Conservation (phyloP, 2,113 vertebrate species). For the Sisor rabdophorus region DNA sequence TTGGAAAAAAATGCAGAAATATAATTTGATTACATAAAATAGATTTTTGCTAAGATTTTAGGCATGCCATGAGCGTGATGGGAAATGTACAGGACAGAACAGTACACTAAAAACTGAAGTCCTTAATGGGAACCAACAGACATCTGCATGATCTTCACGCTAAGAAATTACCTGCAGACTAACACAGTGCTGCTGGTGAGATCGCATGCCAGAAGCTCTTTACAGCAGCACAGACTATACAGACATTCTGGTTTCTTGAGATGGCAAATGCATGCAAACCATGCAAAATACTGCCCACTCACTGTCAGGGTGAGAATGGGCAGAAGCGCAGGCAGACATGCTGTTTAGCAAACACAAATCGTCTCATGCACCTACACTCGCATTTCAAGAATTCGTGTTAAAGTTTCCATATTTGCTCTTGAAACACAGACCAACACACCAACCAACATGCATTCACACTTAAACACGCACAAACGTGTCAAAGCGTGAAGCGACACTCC, state of each 20-base stretch:
- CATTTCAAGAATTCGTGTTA: neutral
- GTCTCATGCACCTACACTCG: slow-evolving; percentile 1
- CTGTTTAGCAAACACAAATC: neutral
- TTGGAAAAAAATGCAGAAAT: neutral
- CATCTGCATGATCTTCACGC: neutral
- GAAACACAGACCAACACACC: neutral
- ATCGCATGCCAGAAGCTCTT: neutral
- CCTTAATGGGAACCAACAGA: neutral
- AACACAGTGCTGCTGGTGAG: neutral
- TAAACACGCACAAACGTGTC: neutral
- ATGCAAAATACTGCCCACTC: slow-evolving; percentile 24
- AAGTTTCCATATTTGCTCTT: neutral
- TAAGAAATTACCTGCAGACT: neutral
- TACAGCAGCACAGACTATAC: neutral
- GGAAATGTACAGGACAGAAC: neutral
- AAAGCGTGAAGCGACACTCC: neutral
- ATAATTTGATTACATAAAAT: neutral
- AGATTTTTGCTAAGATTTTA: slow-evolving; percentile 1
- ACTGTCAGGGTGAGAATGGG: neutral
- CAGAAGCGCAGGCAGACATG: neutral
- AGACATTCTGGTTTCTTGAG: neutral
- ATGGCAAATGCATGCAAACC: slow-evolving; percentile 5
- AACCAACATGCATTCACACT: neutral
- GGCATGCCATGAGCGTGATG: neutral
- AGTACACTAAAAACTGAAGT: neutral